A percentile compares a stretch with the other conserved stretches of the same genome.
Conservation (phyloP, 2,888 invertebrate species). For the Lucinisca nassula region DNA sequence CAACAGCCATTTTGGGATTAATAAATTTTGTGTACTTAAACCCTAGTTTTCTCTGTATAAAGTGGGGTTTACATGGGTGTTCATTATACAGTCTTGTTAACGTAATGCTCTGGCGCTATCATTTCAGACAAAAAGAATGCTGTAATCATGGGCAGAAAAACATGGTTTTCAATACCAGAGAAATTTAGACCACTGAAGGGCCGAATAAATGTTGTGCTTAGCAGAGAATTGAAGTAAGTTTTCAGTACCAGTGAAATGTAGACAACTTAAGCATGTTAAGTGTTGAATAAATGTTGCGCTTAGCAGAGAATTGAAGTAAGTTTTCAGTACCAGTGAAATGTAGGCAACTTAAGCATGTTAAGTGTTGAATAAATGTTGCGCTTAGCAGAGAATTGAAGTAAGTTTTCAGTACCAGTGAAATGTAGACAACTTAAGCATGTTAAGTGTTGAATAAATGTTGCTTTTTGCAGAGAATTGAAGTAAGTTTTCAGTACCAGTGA, state of each 20-base stretch:
- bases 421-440: conserved; percentile 96
- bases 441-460: conserved; percentile 95
- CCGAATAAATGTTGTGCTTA: conserved; percentile 94
- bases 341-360: conserved; percentile 96
- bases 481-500: conserved; percentile 92
- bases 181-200: conserved; percentile 93
- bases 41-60: no score
- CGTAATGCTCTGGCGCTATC: no score
- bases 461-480: conserved; percentile 89
- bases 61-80: no score
- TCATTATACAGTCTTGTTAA: no score
- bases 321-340: conserved; percentile 94
- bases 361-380: conserved; percentile 94
- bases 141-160: conserved; percentile 97
- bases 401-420: conserved; percentile 93
- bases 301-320: conserved; percentile 85
- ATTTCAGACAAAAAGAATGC: conserved; percentile 92
- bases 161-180: conserved; percentile 97
- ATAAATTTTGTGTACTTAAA: no score
- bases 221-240: conserved; percentile 83
- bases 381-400: conserved; percentile 85
- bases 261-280: conserved; percentile 96
- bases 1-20: no score
- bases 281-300: conserved; percentile 94
- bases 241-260: conserved; percentile 94